Evolutionary conservation across 2,113 vertebrate genomes (phyloP).

Genomic region (Uria lomvia): DNA sequence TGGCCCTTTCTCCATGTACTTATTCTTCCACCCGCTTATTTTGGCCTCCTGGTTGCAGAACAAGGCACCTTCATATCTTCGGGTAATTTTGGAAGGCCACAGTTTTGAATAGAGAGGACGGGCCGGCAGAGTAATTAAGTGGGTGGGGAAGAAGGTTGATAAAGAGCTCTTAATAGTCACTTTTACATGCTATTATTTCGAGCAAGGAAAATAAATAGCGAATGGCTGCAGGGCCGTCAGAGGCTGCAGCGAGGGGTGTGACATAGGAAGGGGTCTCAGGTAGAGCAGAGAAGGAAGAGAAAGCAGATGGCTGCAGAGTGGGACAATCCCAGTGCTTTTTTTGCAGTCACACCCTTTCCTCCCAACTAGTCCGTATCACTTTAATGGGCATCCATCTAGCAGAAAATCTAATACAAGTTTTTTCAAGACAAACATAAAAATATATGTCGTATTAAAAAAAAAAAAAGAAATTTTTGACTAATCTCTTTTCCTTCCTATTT

Average conservation of each 20-base stretch:
- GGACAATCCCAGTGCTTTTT: not conserved
- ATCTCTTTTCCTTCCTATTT: not conserved
- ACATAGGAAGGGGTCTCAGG: not conserved
- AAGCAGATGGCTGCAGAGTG: not conserved
- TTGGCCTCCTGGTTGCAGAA: not conserved
- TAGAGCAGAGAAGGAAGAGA: not conserved
- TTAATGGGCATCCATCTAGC: not conserved
- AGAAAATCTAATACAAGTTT: not conserved
- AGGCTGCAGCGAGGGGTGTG: not conserved
- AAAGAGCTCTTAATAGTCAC: slow-evolving; percentile 3
- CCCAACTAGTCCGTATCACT: not conserved
- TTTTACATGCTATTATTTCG: not conserved
- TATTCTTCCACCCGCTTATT: not conserved
- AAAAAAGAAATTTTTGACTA: not conserved
- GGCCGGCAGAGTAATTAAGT: not conserved
- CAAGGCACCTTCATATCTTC: not conserved
- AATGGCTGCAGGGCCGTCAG: not conserved
- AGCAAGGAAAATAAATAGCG: not conserved
- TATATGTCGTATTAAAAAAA: not conserved
- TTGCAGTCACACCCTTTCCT: not conserved
- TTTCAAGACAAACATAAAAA: not conserved
- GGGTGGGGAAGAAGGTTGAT: not conserved
- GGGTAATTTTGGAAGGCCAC: not conserved
- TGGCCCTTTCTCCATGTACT: not conserved
- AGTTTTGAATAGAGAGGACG: not conserved